Base-by-base conservation (phyloP, 2,888 invertebrate species). In the Horisme vitalbata region DNA sequence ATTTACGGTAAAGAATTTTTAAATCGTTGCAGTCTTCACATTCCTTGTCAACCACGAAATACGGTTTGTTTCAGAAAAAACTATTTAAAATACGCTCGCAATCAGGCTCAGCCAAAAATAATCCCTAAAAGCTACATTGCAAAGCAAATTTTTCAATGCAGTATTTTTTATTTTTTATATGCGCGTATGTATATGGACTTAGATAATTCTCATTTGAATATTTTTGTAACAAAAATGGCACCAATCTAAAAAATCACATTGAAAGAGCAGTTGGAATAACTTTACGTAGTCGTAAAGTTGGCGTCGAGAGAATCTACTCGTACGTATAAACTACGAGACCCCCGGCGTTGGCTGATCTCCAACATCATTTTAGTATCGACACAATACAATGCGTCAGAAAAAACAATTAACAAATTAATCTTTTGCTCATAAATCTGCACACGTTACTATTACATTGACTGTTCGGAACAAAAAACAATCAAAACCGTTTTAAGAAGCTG, bases 231-330 rank as follows among this genome's bases (percentile, higher is more conserved):
- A 78, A 78, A 77, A 76, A 64, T 49, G 53, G 63, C 59, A 62
- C 73, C 64, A 65, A 70, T 71, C 64, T 72, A 64, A 72, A 71
- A 72, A 77, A 75, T 75, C 67, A 65, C 68, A 72, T 68, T 65
- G 52, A 58, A 65, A 68, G 61, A 75, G 66, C 66, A 70, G 71
- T 77, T 72, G 67, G 64, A 72, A 70, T 74, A 75, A 81, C 72
- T 80, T 82, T 73, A 78, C 61, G 59, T 65, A 75, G 69, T 81
- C 78, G 69, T 83, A 84, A 85, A 83, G 65, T 72, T 69, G 67
- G 63, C 65, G 69, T 61, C 61, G 59, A 62, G 61, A 63, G 66
- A 71, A 76, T 74, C 41, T 45, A 41, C 45, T 38, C 35, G 30
- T 36, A 37, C 31, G 45, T 72, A 76, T 70, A 71, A 71, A 73